These are phyloP conservation scores for Mycalesis mineus DNA, from an alignment of 2,888 invertebrate species.

Conservation along the genomic window DNA sequence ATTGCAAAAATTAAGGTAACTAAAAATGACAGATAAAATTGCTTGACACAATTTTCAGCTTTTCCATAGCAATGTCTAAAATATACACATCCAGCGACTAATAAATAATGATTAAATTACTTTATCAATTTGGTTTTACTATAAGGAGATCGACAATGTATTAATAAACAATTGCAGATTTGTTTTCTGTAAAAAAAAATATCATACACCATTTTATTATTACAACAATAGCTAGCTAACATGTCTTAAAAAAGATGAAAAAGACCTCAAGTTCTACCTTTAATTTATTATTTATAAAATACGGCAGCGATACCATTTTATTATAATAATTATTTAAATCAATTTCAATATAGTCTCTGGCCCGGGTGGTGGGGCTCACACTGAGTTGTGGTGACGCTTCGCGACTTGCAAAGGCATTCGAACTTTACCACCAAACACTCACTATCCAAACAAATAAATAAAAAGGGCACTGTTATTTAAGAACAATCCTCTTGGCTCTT, in stretches of 20 bases:
- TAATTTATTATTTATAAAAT: slow-evolving; percentile 71
- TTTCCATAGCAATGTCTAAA: slow-evolving; percentile 15
- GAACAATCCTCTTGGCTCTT: slow-evolving; percentile 99
- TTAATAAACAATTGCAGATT: slow-evolving; percentile 70
- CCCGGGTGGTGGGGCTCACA: slow-evolving; percentile 54
- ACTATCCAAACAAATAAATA: slow-evolving; percentile 70
- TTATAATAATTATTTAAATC: slow-evolving; percentile 76
- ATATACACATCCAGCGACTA: slow-evolving; percentile 16
- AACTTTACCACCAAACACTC: slow-evolving; percentile 70
- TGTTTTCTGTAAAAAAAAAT: slow-evolving; percentile 68
- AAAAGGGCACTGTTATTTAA: slow-evolving; percentile 82
- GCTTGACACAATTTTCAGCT: slow-evolving; percentile 11
- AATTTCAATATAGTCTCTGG: slow-evolving; percentile 77
- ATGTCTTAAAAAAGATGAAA: slow-evolving; percentile 77
- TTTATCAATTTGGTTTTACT: slow-evolving; percentile 26
- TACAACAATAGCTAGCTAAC: slow-evolving; percentile 74
- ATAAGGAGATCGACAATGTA: slow-evolving; percentile 37
- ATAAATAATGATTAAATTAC: slow-evolving; percentile 18
- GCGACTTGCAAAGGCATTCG: slow-evolving; percentile 41
- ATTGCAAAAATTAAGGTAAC: slow-evolving; percentile 19
- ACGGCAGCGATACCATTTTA: slow-evolving; percentile 75
- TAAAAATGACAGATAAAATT: slow-evolving; percentile 21
- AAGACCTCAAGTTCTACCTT: slow-evolving; percentile 73
- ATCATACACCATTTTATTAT: slow-evolving; percentile 72
- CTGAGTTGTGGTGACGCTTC: slow-evolving; percentile 50